Evolutionary conservation across 2,797 vertebrate species (phyloP), one percentile per base, ranked within the genome.

Genomic region (Carcharodon carcharias): DNA sequence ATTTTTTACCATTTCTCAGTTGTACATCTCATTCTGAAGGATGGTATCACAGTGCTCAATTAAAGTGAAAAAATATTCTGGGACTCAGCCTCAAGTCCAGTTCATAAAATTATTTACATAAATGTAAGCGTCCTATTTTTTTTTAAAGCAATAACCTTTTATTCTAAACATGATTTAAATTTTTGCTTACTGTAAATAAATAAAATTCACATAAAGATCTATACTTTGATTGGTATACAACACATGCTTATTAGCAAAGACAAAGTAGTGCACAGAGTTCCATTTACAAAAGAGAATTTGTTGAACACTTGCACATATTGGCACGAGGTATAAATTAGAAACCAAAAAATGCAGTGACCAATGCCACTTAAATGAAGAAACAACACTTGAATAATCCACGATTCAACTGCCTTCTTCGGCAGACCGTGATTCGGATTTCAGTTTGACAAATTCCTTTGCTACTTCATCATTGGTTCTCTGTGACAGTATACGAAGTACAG

Each of bases 401-500:
- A 91, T 96, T 98, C 98, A 99, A 97, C 99, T 99, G 96, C 98
- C 99, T 97, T 99, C 99, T 97, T 99, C 99, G 0, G 98, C 97
- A 0, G 99, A 99, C 54, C 99, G 98, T 0, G 98, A 99, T 96
- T 99, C 99, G 0, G 99, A 99, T 97, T 99, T 99, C 96, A 99
- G 98, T 97, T 98, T 98, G 61, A 99, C 99, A 4, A 99, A 99
- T 97, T 99, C 99, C 97, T 98, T 99, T 96, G 99, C 99, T 96
- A 99, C 99, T 96, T 99, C 99, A 0, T 99, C 99, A 63, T 98
- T 99, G 97, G 98, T 98, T 97, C 99, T 98, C 97, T 99, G 99
- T 23, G 99, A 99, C 71, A 99, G 98, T 97, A 99, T 99, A 71
- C 99, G 98, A 97, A 99, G 98, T 96, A 99, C 97, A 5, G 99